Percentiles rank a stretch among this genome's conserved stretches.
Evolutionary conservation across 2,113 vertebrate genomes (phyloP).

Genomic region (Saguinus midas): DNA sequence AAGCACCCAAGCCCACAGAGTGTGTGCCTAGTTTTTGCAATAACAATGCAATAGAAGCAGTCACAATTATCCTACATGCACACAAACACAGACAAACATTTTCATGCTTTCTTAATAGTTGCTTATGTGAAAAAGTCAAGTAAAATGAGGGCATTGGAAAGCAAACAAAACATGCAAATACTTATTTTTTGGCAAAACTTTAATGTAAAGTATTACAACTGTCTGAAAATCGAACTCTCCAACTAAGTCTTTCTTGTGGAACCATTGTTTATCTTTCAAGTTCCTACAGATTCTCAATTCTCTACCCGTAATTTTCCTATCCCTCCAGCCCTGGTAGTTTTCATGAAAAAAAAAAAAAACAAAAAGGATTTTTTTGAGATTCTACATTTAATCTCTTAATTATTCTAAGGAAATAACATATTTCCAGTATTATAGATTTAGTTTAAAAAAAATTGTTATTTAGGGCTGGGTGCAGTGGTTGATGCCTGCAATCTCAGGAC

Average conservation of each 20-base stretch:
- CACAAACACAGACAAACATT: not conserved
- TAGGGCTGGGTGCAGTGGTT: too few species aligned
- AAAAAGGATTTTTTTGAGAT: not conserved
- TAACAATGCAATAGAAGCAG: not conserved
- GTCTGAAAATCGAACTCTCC: not conserved
- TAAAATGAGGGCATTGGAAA: not conserved
- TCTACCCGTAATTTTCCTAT: not conserved
- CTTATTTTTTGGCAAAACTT: not conserved
- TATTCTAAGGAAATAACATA: not conserved
- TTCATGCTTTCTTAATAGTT: not conserved
- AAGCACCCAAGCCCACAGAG: not conserved
- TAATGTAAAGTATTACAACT: not conserved
- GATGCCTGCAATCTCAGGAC: too few species aligned
- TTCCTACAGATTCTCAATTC: not conserved
- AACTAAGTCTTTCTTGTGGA: slow-evolving; percentile 3
- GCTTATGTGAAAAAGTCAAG: not conserved
- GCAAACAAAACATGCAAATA: not conserved
- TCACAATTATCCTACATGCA: not conserved
- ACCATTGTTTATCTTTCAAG: not conserved
- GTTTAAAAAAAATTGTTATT: too few species aligned
- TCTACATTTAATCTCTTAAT: slow-evolving; percentile 40
- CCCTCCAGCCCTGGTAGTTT: not conserved
- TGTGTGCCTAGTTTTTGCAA: not conserved
- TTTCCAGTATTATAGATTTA: not conserved
- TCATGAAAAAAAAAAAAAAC: not conserved